Evolutionary conservation across 2,113 vertebrate genomes (phyloP).

Genomic region (Megalops atlanticus): DNA sequence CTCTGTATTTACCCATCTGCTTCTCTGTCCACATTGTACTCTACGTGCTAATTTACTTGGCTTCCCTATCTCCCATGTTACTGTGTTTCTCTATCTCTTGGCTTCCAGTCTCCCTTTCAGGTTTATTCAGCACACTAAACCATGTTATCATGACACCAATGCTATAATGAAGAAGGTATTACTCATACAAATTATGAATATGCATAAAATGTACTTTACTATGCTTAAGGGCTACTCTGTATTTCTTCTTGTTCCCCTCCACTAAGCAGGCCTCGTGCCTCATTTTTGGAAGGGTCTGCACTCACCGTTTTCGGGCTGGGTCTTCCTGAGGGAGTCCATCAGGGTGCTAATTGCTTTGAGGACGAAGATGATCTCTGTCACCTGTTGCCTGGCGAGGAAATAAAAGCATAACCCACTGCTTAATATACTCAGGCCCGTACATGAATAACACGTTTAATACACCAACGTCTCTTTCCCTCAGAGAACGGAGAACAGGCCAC

Average conservation of each 20-base stretch:
- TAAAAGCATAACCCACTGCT: not conserved
- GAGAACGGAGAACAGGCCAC: no score
- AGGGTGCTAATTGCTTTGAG: slow-evolving; percentile 98
- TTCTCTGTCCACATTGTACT: no score
- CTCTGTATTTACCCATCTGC: no score
- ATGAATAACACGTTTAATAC: not conserved
- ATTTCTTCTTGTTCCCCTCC: no score
- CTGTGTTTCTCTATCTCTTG: not conserved
- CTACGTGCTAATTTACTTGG: no score
- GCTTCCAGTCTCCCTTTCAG: not conserved
- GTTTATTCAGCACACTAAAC: no score
- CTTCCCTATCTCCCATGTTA: not conserved
- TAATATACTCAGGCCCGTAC: not conserved
- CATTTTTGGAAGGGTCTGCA: slow-evolving; percentile 30
- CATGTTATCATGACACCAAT: no score
- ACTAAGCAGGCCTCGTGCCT: no score
- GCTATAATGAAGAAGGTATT: no score
- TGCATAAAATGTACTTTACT: no score
- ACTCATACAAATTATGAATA: no score
- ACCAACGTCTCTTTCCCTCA: not conserved
- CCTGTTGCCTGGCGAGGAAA: slow-evolving; percentile 85
- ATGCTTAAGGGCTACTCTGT: no score
- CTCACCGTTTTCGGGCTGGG: slow-evolving; percentile 97
- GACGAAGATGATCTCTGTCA: slow-evolving; percentile 99
- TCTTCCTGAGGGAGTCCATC: slow-evolving; percentile 99